Conservation (phyloP, 37 sponge, comb jelly and placozoan species). For the Diacarnus erythraeanus region DNA sequence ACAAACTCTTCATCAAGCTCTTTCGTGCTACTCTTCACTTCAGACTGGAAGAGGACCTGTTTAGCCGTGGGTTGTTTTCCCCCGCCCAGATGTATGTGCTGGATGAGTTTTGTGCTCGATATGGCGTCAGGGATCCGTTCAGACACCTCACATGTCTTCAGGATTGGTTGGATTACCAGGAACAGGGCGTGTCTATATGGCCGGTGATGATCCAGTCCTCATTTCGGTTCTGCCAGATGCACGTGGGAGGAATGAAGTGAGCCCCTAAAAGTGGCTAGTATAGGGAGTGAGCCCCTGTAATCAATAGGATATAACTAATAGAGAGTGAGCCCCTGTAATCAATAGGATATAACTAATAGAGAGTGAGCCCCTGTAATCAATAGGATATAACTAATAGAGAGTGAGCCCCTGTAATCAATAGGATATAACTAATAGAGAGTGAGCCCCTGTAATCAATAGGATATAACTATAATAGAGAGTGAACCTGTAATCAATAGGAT, state of each 20-base stretch:
- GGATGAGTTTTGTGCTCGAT: constrained; percentile 77
- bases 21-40: constrained; percentile 31
- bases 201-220: constrained; percentile 62
- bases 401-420: too few relatives aligned
- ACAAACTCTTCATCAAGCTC: constrained; percentile 45
- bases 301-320: background rate
- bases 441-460: too few relatives aligned
- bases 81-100: constrained; percentile 66
- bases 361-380: too few relatives aligned
- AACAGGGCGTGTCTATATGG: constrained; percentile 40
- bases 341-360: too few relatives aligned
- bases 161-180: constrained; percentile 41
- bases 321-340: too few relatives aligned
- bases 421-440: too few relatives aligned
- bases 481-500: too few relatives aligned
- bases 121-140: constrained; percentile 51
- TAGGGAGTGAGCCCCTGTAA: background rate
- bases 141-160: constrained; percentile 53
- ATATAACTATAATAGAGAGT: too few relatives aligned
- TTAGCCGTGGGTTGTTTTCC: constrained; percentile 68
- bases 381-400: too few relatives aligned
- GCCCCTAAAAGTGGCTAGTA: constrained; percentile 1
- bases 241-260: constrained; percentile 61
- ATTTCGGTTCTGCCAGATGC: constrained; percentile 64
- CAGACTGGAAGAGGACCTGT: constrained; percentile 39